Evolutionary conservation across 2,888 invertebrate genomes (phyloP), one percentile per base, ranked within the genome.

Genomic region (Coelinius sp.): DNA sequence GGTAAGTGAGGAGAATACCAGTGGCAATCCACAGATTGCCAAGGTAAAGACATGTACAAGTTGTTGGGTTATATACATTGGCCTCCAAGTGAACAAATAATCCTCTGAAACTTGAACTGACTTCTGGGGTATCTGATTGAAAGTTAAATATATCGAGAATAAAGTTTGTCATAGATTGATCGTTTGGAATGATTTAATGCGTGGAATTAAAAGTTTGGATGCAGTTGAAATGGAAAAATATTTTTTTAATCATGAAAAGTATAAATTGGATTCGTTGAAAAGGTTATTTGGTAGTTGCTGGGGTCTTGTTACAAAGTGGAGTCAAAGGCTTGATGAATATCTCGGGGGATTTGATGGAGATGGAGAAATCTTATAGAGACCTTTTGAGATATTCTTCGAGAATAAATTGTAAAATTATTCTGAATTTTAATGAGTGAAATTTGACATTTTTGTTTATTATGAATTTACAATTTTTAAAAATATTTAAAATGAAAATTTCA

Each of bases 401-500:
- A n/a, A n/a, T n/a, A n/a, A n/a, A n/a, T n/a, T n/a, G n/a, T n/a
- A n/a, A n/a, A n/a, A n/a, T n/a, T n/a, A n/a, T n/a, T n/a, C n/a
- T n/a, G n/a, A n/a, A n/a, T n/a, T n/a, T n/a, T n/a, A n/a, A n/a
- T n/a, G n/a, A n/a, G n/a, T n/a, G n/a, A n/a, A n/a, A n/a, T n/a
- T n/a, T n/a, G n/a, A n/a, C n/a, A n/a, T n/a, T n/a, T n/a, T n/a
- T n/a, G n/a, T n/a, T n/a, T n/a, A n/a, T n/a, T n/a, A n/a, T n/a
- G n/a, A n/a, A n/a, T n/a, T n/a, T n/a, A n/a, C n/a, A n/a, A n/a
- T n/a, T n/a, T n/a, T n/a, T n/a, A n/a, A n/a, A n/a, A n/a, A n/a
- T n/a, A n/a, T 31, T 31, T 31, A 44, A 41, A 24, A 53, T 53
- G n/a, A 53, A 25, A 12, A 56, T 35, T 81, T n/a, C 89, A 96